Evolutionary conservation across 2,888 invertebrate species (phyloP), one percentile per base, ranked within the genome.

Genomic region (Marronus borbonicus): DNA sequence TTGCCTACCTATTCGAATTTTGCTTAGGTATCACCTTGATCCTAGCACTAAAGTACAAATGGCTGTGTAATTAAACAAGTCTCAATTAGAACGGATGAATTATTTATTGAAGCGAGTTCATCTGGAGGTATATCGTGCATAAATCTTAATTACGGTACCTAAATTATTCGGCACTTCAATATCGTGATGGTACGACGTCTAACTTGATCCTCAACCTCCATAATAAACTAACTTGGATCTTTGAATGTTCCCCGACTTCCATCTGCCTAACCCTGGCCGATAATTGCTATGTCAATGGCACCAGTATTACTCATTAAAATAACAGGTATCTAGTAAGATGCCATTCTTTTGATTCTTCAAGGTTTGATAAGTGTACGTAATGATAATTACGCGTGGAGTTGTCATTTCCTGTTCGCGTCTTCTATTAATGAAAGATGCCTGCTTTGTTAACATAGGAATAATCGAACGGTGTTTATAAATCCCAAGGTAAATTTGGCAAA

Each of bases 91-190:
- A 52, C 50, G 68, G 50, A 14, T 68, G 50, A 68, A 52, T 50
- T 68, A 68, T 50, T 68, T 50, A 68, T 24, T 24, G 68, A 68
- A 68, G 28, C 50, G 12, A n/a, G 39, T n/a, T 4, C 68, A 50
- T 4, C 24, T 49, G 24, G 68, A 49, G 50, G 68, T 50, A 68
- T 68, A 68, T 68, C 44, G 44, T 28, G 50, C 28, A 68, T 24
- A 68, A 50, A 68, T 68, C 52, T 68, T 68, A 68, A 68, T 68
- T 68, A 68, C 68, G 68, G 20, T 50, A 68, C 39, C 68, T 68
- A 68, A 68, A 68, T 68, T 68, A 68, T 68, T 68, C 68, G 20
- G 55, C 17, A 58, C 20, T 20, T 58, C 20, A 58, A 58, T n/a
- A 12, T 28, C 20, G 14, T 50, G 68, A 68, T 24, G 68, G 24